Percentiles rank a stretch among this genome's conserved stretches.
Evolutionary conservation across 2,888 invertebrate genomes (phyloP).

Genomic region (Drosophila demipolita): DNA sequence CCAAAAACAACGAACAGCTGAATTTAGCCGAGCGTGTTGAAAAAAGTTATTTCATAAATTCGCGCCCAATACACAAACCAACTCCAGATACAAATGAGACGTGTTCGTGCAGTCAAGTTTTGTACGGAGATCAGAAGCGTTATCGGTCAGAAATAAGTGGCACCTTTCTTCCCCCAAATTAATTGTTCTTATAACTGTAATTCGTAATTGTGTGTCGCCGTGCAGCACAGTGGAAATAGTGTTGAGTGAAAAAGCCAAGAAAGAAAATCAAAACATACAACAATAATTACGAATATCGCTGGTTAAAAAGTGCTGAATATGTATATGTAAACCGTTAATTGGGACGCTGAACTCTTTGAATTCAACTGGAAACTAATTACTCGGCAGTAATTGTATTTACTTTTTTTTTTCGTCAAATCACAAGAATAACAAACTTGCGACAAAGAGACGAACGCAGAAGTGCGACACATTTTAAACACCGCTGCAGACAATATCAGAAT

Average conservation of each 20-base stretch:
- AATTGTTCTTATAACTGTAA: conserved; percentile 14
- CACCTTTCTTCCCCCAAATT: conserved; percentile 12
- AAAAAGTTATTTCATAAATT: conserved; percentile 51
- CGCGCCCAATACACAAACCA: conserved; percentile 34
- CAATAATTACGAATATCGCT: conserved; percentile 15
- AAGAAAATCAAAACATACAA: conserved; percentile 31
- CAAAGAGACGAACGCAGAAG: conserved; percentile 30
- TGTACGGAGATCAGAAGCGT: conserved; percentile 44
- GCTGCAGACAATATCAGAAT: conserved; percentile 26
- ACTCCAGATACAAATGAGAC: conserved; percentile 32
- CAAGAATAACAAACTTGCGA: conserved; percentile 62
- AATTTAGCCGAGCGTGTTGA: conserved; percentile 29
- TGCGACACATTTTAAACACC: conserved; percentile 60
- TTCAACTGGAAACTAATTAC: conserved; percentile 59
- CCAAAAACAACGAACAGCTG: not conserved
- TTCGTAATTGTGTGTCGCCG: conserved; percentile 10
- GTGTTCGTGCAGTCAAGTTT: conserved; percentile 39
- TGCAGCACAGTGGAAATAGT: conserved; percentile 11
- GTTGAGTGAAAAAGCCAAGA: conserved; percentile 6
- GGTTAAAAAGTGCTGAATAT: conserved; percentile 68
- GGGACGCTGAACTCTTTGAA: conserved; percentile 54
- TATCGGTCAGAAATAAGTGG: conserved; percentile 37
- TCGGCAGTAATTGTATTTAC: conserved; percentile 64
- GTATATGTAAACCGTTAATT: conserved; percentile 51
- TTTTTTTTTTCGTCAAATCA: conserved; percentile 28